Evolutionary conservation across 2,888 invertebrate genomes (phyloP).

Genomic region (Apamea monoglypha): DNA sequence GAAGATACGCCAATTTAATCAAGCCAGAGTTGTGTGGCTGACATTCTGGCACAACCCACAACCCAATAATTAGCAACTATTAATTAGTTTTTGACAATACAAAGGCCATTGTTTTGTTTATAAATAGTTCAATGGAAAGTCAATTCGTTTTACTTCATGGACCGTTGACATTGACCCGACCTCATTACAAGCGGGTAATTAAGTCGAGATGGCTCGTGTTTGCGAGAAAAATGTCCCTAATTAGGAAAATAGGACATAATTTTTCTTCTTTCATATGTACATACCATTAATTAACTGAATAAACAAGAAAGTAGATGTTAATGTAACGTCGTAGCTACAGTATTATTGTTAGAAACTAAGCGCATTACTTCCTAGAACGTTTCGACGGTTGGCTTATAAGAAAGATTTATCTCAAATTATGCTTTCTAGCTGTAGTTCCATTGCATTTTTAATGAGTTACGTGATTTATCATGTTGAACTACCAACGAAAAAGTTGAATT

Average conservation of each 20-base stretch:
- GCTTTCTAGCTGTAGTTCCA: constrained; percentile 31
- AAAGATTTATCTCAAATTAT: constrained; percentile 5
- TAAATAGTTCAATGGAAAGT: constrained; percentile 5
- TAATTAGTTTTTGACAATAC: background rate
- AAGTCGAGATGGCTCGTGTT: constrained; percentile 20
- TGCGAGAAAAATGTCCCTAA: constrained; percentile 25
- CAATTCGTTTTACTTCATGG: constrained; percentile 13
- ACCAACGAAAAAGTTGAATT: constrained; percentile 30
- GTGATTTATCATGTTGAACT: constrained; percentile 33
- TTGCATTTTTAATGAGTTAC: constrained; percentile 34
- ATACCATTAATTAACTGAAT: constrained; percentile 27
- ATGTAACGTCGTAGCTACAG: background rate
- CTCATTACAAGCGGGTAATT: constrained; percentile 24
- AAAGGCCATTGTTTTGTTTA: background rate
- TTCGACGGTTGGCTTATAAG: background rate
- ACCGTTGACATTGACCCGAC: constrained; percentile 17
- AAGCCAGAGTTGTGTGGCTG: background rate
- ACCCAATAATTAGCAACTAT: background rate
- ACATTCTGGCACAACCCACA: background rate
- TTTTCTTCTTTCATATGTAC: constrained; percentile 9
- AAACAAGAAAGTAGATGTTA: constrained; percentile 25
- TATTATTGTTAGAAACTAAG: background rate
- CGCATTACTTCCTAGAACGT: constrained; percentile 18
- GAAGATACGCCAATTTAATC: background rate
- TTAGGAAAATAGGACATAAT: constrained; percentile 19